A percentile compares a stretch with the other conserved stretches of the same genome.
Conservation (phyloP, 2,888 invertebrate species). For the Aspidiotus destructor region DNA sequence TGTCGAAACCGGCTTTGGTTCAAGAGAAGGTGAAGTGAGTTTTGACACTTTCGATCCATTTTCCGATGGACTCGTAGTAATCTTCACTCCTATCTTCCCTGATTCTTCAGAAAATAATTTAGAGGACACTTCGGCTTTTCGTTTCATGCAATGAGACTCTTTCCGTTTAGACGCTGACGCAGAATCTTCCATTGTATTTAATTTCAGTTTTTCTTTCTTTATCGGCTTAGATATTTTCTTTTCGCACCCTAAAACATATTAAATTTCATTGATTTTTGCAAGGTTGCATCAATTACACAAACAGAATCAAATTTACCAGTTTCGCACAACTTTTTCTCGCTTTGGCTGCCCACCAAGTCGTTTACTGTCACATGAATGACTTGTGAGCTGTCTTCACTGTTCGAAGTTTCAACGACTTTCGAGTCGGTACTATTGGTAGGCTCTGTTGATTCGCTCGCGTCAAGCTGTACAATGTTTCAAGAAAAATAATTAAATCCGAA, state of each 20-base stretch:
- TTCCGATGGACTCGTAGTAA: slow-evolving; percentile 59
- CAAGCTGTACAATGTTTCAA: slow-evolving; percentile 9
- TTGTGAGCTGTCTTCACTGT: slow-evolving; percentile 36
- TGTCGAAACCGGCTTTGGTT: slow-evolving; percentile 2
- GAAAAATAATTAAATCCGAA: background rate
- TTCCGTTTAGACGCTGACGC: slow-evolving; percentile 23
- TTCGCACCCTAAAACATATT: too few species aligned
- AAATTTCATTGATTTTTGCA: too few species aligned
- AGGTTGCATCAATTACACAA: too few species aligned
- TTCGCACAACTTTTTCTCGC: too few species aligned
- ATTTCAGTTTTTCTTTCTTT: too few species aligned
- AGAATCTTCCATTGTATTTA: background rate
- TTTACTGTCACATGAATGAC: too few species aligned
- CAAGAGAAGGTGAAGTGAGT: slow-evolving; percentile 3
- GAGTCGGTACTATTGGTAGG: slow-evolving; percentile 34
- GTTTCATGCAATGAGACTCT: slow-evolving; percentile 45
- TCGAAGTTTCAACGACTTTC: slow-evolving; percentile 16
- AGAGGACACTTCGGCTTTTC: slow-evolving; percentile 76
- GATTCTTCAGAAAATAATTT: slow-evolving; percentile 53
- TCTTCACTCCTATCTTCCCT: slow-evolving; percentile 83
- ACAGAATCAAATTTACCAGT: too few species aligned
- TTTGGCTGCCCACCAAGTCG: too few species aligned
- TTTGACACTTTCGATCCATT: slow-evolving; percentile 34
- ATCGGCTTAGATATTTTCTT: too few species aligned
- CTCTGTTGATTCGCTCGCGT: slow-evolving; percentile 31